phyloP scores from a whole-genome alignment of 2,888 invertebrate species.

The Folsomia manolachei region DNA sequence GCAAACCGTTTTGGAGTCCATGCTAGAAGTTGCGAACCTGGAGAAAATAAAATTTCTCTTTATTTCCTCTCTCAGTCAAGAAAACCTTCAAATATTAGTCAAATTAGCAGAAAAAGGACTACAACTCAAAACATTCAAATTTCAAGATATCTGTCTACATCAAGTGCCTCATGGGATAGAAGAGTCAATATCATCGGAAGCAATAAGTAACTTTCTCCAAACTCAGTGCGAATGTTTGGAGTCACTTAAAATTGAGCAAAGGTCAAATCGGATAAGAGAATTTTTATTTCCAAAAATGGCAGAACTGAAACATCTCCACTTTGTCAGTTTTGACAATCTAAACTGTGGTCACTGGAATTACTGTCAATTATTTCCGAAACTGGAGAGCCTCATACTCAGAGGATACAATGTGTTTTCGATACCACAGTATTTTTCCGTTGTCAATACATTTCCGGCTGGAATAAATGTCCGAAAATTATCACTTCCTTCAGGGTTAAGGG shows the following conservation, averaged over 20 bases:
- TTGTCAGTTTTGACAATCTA: constrained; percentile 30
- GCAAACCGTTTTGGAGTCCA: constrained; percentile 27
- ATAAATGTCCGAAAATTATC: constrained; percentile 22
- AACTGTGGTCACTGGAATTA: constrained; percentile 29
- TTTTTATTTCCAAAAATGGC: constrained; percentile 31
- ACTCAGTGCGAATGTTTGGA: constrained; percentile 29
- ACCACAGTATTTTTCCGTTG: constrained; percentile 23
- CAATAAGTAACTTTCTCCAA: constrained; percentile 22
- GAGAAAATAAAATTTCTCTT: constrained; percentile 26
- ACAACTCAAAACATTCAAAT: constrained; percentile 29
- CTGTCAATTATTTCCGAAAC: constrained; percentile 18
- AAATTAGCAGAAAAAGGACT: constrained; percentile 34
- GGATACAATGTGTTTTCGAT: constrained; percentile 28
- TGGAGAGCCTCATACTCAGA: constrained; percentile 29
- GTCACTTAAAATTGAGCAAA: constrained; percentile 31
- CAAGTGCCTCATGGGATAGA: constrained; percentile 19
- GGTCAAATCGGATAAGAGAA: constrained; percentile 33
- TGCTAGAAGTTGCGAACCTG: constrained; percentile 20
- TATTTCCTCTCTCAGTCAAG: constrained; percentile 34
- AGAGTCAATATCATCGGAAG: constrained; percentile 24
- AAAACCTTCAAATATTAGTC: constrained; percentile 27
- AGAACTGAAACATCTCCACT: constrained; percentile 24
- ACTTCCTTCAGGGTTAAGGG: constrained; percentile 34
- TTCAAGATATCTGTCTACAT: constrained; percentile 38
- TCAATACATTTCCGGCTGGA: constrained; percentile 8